phyloP scores from a whole-genome alignment of 2,888 invertebrate genomes.

The Orthosia gracilis region DNA sequence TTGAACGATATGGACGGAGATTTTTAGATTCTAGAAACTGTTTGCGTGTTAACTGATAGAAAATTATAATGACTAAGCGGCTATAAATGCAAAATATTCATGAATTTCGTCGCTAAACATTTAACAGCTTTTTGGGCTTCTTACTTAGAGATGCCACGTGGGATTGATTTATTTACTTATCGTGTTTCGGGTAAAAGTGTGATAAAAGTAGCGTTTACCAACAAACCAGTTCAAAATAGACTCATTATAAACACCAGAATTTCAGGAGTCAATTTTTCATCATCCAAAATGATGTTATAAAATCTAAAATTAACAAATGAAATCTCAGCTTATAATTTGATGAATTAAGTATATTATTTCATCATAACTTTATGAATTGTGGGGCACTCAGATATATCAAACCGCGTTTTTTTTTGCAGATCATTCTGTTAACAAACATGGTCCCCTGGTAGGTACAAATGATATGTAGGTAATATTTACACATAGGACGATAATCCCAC shows the following conservation, averaged over 20 bases:
- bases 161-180: too few relatives aligned
- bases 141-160: too few relatives aligned
- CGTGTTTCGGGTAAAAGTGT: too few relatives aligned
- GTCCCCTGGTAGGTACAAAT: neutral
- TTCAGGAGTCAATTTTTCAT: constrained; percentile 14
- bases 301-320: neutral
- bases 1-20: constrained; percentile 15
- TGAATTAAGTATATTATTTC: constrained; percentile 36
- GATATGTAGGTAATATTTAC: neutral
- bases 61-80: too few relatives aligned
- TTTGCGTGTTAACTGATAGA: neutral
- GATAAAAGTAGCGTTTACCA: too few relatives aligned
- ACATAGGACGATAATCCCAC: neutral
- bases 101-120: too few relatives aligned
- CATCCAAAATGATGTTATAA: constrained; percentile 6
- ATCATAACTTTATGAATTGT: constrained; percentile 9
- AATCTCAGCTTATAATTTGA: constrained; percentile 9
- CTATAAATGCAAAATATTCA: too few relatives aligned
- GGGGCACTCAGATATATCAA: constrained; percentile 4
- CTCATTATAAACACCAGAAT: neutral
- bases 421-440: neutral
- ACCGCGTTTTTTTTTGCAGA: neutral
- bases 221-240: neutral
- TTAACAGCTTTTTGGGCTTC: too few relatives aligned
- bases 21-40: constrained; percentile 37